Conservation (phyloP, 2,113 vertebrate species). For the Ovis canadensis region DNA sequence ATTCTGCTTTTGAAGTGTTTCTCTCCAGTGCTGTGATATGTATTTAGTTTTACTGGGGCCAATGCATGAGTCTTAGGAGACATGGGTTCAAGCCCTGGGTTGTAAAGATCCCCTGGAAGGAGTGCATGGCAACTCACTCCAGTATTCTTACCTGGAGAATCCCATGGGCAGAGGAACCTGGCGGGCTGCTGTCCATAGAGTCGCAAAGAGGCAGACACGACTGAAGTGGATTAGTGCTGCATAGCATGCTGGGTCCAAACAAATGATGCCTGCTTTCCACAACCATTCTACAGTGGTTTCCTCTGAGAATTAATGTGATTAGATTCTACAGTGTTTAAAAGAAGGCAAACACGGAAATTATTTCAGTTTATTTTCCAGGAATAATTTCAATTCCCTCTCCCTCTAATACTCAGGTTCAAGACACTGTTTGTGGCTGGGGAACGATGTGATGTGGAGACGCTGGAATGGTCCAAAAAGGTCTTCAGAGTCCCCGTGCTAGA, state of each 20-base stretch:
- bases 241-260: neutral
- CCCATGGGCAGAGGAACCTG: neutral
- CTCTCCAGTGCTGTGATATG: neutral
- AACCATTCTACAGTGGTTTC: neutral
- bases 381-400: neutral
- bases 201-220: neutral
- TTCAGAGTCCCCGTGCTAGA: conserved; percentile 96
- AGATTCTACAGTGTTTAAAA: neutral
- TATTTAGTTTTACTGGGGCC: neutral
- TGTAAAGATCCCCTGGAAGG: neutral
- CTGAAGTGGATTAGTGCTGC: neutral
- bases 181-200: neutral
- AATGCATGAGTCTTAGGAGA: neutral
- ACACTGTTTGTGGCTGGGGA: conserved; percentile 93
- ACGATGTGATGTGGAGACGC: conserved; percentile 92
- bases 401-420: conserved; percentile 82
- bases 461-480: conserved; percentile 91
- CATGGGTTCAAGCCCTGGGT: neutral
- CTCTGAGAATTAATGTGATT: neutral
- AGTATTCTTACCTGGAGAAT: neutral
- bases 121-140: neutral
- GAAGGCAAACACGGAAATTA: neutral
- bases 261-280: neutral
- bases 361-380: neutral
- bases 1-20: neutral